Base-by-base conservation (phyloP, 2,888 invertebrate genomes). In the Dolomedes plantarius region DNA sequence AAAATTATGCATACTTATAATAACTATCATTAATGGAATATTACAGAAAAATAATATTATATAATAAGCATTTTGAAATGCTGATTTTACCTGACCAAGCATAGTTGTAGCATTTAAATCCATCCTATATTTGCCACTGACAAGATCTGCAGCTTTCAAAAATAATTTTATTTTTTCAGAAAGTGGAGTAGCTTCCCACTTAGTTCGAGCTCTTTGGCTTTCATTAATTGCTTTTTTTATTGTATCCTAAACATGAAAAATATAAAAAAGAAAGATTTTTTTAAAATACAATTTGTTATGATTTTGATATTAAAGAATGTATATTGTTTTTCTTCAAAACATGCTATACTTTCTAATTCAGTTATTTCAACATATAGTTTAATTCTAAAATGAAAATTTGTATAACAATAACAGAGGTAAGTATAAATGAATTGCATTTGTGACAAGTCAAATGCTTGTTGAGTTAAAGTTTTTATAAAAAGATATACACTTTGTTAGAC, bases 81-180 rank as follows among this genome's bases (percentile, higher is more conserved):
- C 0, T 16, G 1, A 6, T 36, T 23, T 56, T 88, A 88, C 92
- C 92, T 99, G 99, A 0, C 99, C 99, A 76, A 99, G 93, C 98
- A 99, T 98, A 7, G 99, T 99, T 0, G 98, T 94, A 0, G 99
- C 98, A 92, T 98, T 97, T 82, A 99, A 92, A 68, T 95, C 94
- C 91, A 96, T 96, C 74, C 99, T 94, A 92, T 98, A 96, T 90
- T 95, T 94, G 13, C 94, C 94, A 0, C 96, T 95, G 94, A 98
- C 96, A 88, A 99, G 91, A 89, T 97, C 95, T 0, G 98, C 98
- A 13, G 99, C 99, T 80, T 90, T 90, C n/a, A 91, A 88, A 50
- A 91, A 90, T 23, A 91, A 89, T 46, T 86, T 76, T 0, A 88
- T 89, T 93, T 94, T 94, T 89, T 98, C 95, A 77, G 94, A 93